Percentiles rank a stretch among this genome's conserved stretches.
Evolutionary conservation across 2,113 vertebrate species (phyloP).

Genomic region (Eonycteris spelaea): DNA sequence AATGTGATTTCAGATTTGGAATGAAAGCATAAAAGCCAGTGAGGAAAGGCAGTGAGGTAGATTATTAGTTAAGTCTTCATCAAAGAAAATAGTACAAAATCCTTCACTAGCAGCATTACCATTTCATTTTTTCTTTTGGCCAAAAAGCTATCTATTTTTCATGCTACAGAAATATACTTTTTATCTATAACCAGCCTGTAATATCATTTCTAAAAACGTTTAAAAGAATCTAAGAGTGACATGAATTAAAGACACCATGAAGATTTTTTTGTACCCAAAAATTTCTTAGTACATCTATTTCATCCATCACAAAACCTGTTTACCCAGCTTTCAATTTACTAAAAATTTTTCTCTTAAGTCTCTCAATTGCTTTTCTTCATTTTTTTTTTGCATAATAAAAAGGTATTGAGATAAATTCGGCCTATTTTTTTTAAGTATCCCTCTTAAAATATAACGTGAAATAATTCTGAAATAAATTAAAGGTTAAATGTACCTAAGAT

Average conservation of each 20-base stretch:
- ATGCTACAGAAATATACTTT: neutral
- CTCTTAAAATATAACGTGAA: conserved; percentile 29
- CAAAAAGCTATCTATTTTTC: neutral
- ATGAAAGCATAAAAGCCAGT: neutral
- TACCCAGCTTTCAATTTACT: neutral
- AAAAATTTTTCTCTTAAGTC: neutral
- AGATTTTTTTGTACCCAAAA: neutral
- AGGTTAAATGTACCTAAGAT: neutral
- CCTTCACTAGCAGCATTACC: neutral
- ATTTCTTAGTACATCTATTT: neutral
- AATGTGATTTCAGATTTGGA: neutral
- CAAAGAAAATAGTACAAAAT: neutral
- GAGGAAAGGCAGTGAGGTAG: neutral
- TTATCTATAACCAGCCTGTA: neutral
- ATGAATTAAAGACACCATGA: neutral
- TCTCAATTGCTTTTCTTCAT: neutral
- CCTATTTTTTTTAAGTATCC: neutral
- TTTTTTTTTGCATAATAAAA: conserved; percentile 3
- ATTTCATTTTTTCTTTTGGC: neutral
- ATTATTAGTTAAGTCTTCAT: neutral
- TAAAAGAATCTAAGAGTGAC: neutral
- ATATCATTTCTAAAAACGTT: neutral
- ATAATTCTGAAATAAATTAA: neutral
- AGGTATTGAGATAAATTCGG: neutral
- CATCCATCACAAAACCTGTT: neutral